Evolutionary conservation across 2,113 vertebrate genomes (phyloP).

Genomic region (Erinaceus europaeus): DNA sequence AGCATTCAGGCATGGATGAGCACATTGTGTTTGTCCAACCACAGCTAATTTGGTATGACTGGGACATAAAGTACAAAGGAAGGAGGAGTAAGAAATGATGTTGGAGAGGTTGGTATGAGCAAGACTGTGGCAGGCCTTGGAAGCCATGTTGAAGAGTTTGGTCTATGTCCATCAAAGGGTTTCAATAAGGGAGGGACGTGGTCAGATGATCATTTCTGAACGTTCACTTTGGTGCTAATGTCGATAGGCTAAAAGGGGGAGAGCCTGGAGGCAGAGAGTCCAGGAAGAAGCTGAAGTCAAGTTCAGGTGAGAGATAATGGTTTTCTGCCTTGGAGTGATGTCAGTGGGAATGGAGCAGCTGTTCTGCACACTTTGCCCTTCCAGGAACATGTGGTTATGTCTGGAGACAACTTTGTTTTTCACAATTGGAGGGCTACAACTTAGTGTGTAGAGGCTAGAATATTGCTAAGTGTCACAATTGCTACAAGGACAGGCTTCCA

Average conservation of each 20-base stretch:
- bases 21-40: conserved; percentile 12
- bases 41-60: conserved; percentile 26
- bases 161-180: background rate
- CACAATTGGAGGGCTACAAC: background rate
- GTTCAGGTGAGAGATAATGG: background rate
- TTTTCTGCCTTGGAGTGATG: background rate
- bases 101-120: background rate
- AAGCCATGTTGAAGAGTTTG: background rate
- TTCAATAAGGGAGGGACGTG: background rate
- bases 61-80: background rate
- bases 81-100: background rate
- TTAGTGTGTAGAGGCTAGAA: background rate
- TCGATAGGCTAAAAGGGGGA: background rate
- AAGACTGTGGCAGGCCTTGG: background rate
- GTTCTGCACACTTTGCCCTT: background rate
- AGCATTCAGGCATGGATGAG: background rate
- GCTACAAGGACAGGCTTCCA: background rate
- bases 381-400: background rate
- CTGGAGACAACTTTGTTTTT: background rate
- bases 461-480: background rate
- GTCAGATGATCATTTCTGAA: background rate
- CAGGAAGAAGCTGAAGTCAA: background rate
- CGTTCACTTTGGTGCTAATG: background rate
- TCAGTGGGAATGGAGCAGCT: background rate
- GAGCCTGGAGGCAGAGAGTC: background rate